These are phyloP conservation scores for Phylloscopus trochiloides DNA, from an alignment of 2,113 vertebrate genomes.

Conservation along the genomic window DNA sequence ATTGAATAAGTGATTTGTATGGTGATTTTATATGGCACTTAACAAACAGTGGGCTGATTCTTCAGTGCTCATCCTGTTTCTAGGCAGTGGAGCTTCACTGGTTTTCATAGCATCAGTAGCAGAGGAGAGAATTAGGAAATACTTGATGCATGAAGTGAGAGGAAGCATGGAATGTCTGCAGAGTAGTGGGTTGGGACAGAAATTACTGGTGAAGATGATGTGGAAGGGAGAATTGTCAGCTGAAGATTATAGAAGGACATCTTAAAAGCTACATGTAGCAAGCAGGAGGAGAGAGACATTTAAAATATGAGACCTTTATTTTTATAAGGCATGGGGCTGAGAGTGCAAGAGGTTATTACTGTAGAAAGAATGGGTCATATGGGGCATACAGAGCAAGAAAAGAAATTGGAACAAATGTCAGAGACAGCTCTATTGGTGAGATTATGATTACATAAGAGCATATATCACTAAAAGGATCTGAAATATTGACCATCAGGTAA, in stretches of 20 bases:
- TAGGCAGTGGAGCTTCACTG: background rate
- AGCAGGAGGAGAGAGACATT: background rate
- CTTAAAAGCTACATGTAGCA: background rate
- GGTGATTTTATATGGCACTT: slow-evolving; percentile 19
- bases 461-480: background rate
- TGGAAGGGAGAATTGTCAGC: background rate
- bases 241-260: background rate
- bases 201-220: background rate
- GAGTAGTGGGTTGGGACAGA: background rate
- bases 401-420: background rate
- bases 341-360: background rate
- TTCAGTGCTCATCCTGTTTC: background rate
- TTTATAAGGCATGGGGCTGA: background rate
- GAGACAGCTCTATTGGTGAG: background rate
- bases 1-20: slow-evolving; percentile 14
- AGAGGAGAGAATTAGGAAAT: background rate
- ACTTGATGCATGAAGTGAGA: background rate
- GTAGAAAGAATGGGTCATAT: background rate
- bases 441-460: background rate
- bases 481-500: background rate
- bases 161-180: background rate
- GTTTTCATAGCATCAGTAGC: background rate
- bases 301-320: background rate
- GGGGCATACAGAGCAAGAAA: background rate
- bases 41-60: background rate